phyloP scores from a whole-genome alignment of 2,113 vertebrate genomes.

The Silurus glanis region DNA sequence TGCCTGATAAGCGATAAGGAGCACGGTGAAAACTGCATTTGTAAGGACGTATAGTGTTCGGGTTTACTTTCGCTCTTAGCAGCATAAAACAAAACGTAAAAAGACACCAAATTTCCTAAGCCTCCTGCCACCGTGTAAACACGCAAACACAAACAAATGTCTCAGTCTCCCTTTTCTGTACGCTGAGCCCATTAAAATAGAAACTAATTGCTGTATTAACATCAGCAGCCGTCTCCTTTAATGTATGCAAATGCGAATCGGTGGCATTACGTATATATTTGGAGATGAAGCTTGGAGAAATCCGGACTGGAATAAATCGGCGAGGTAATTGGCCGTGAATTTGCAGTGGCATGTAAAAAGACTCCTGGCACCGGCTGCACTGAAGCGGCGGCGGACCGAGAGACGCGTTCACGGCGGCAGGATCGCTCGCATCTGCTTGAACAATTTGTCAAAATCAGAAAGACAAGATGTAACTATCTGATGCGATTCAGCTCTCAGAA shows the following conservation, averaged over 20 bases:
- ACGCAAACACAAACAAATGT: not conserved
- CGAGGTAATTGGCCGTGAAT: conserved; percentile 20
- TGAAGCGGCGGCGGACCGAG: not conserved
- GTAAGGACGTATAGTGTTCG: not conserved
- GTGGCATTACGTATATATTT: conserved; percentile 23
- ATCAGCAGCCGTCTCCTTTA: conserved; percentile 37
- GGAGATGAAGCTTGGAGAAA: not conserved
- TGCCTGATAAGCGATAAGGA: conserved; percentile 33
- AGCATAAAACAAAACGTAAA: not conserved
- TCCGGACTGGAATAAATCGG: conserved; percentile 36
- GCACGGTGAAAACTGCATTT: not conserved
- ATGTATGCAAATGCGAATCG: conserved; percentile 52
- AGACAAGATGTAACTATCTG: not conserved
- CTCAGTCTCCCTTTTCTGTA: not conserved
- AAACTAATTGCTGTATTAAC: conserved; percentile 51
- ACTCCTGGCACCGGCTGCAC: not conserved
- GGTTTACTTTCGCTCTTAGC: not conserved
- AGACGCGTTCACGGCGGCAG: conserved; percentile 4
- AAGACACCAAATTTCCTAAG: not conserved
- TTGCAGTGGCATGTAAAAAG: conserved; percentile 37
- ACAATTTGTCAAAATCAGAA: not conserved
- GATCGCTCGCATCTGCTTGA: not conserved
- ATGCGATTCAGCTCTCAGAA: not conserved
- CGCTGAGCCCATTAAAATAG: conserved; percentile 43
- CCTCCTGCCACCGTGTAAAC: not conserved